Evolutionary conservation across 2,888 invertebrate genomes (phyloP).

Genomic region (Teinopalpus imperialis): DNA sequence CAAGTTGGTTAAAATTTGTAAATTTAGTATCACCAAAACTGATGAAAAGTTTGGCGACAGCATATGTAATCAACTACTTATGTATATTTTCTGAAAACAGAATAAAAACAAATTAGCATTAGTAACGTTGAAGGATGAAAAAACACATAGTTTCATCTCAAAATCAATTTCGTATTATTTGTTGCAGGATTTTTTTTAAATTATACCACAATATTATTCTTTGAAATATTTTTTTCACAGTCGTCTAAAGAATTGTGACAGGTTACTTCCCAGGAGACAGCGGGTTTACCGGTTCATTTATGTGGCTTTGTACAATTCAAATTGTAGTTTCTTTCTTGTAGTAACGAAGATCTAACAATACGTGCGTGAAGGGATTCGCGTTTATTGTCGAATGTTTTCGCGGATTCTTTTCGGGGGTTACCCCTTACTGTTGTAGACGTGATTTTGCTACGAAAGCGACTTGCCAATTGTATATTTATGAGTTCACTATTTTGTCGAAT

Average conservation of each 20-base stretch:
- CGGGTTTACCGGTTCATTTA: slow-evolving; percentile 74
- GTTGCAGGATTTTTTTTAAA: no score
- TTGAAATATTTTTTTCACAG: slow-evolving; percentile 44
- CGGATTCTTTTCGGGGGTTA: slow-evolving; percentile 57
- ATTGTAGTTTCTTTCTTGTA: slow-evolving; percentile 69
- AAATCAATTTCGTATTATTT: no score
- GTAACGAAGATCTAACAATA: slow-evolving; percentile 74
- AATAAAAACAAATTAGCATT: no score
- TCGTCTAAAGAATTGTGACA: slow-evolving; percentile 53
- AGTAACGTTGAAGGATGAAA: no score
- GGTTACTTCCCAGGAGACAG: slow-evolving; percentile 52
- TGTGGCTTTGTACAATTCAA: slow-evolving; percentile 68
- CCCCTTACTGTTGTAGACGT: slow-evolving; percentile 57
- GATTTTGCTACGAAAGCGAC: slow-evolving; percentile 67
- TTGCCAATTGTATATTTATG: slow-evolving; percentile 80
- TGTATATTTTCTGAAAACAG: no score
- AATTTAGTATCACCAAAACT: no score
- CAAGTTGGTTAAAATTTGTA: no score
- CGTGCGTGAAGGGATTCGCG: slow-evolving; percentile 67
- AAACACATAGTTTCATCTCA: no score
- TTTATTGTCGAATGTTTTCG: slow-evolving; percentile 60
- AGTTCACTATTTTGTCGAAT: slow-evolving; percentile 63
- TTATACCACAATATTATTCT: no score
- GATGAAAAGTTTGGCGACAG: no score
- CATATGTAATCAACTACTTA: no score